Percentiles rank a stretch among this genome's conserved stretches.
These are phyloP conservation scores for Cydia splendana DNA, from an alignment of 1,140 invertebrate genomes.

Conservation along the genomic window DNA sequence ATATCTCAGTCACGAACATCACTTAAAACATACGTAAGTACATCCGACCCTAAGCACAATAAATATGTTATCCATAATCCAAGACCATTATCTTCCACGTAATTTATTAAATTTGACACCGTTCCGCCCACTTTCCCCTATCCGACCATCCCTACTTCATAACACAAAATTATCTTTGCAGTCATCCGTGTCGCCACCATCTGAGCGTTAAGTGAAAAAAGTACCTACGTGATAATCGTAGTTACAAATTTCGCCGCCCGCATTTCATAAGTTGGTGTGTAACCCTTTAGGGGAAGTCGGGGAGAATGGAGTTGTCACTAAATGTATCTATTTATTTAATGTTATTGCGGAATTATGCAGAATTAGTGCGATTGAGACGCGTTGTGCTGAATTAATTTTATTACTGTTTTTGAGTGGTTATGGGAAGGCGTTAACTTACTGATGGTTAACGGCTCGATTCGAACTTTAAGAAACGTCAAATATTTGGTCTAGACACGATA, in stretches of 20 bases:
- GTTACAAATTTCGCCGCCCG: conserved; percentile 4
- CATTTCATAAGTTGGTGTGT: background rate
- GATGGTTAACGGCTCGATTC: background rate
- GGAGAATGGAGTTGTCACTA: conserved; percentile 49
- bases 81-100: conserved; percentile 52
- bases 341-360: conserved; percentile 63
- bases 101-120: conserved; percentile 71
- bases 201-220: background rate
- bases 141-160: conserved; percentile 50
- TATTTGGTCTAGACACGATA: too few relatives aligned
- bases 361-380: conserved; percentile 37
- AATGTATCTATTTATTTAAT: conserved; percentile 40
- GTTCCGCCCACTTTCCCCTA: conserved; percentile 68
- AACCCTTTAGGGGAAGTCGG: conserved; percentile 22
- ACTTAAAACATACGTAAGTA: conserved; percentile 11
- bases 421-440: conserved; percentile 8
- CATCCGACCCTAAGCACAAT: conserved; percentile 22
- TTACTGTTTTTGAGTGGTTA: conserved; percentile 19
- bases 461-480: too few relatives aligned
- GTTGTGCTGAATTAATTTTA: conserved; percentile 31
- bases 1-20: background rate
- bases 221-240: background rate
- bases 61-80: conserved; percentile 30
- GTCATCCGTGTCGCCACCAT: background rate
- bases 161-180: conserved; percentile 35